phyloP scores from a whole-genome alignment of 2,888 invertebrate species.

The Agriotes lineatus region DNA sequence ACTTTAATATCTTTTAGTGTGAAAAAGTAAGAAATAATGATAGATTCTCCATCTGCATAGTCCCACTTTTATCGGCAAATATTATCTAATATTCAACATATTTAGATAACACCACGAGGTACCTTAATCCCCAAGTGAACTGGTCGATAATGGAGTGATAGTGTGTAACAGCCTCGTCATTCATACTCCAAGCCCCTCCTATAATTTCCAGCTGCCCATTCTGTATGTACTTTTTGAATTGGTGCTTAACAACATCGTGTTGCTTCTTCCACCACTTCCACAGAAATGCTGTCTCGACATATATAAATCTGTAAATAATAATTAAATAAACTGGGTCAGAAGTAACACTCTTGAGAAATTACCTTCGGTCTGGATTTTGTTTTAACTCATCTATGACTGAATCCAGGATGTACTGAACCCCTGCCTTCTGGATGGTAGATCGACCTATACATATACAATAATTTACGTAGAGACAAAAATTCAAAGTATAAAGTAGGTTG shows the following conservation, averaged over 20 bases:
- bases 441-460: constrained; percentile 52
- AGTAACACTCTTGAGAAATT: constrained; percentile 18
- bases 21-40: too few species aligned
- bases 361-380: constrained; percentile 71
- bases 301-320: constrained; percentile 78
- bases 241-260: constrained; percentile 68
- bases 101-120: not conserved
- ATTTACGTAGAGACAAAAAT: too few species aligned
- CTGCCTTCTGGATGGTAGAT: constrained; percentile 69
- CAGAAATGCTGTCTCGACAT: constrained; percentile 89
- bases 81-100: not conserved
- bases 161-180: constrained; percentile 81
- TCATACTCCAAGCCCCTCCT: constrained; percentile 88
- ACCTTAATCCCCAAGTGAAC: constrained; percentile 81
- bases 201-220: constrained; percentile 82
- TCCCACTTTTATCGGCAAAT: not conserved
- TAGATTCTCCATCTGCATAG: too few species aligned
- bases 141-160: constrained; percentile 82
- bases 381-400: constrained; percentile 74
- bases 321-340: too few species aligned
- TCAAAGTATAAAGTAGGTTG: too few species aligned
- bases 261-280: constrained; percentile 88
- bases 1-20: too few species aligned
- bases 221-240: constrained; percentile 77
- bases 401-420: constrained; percentile 79